Conservation (phyloP, 2,113 vertebrate species). For the Limanda limanda region DNA sequence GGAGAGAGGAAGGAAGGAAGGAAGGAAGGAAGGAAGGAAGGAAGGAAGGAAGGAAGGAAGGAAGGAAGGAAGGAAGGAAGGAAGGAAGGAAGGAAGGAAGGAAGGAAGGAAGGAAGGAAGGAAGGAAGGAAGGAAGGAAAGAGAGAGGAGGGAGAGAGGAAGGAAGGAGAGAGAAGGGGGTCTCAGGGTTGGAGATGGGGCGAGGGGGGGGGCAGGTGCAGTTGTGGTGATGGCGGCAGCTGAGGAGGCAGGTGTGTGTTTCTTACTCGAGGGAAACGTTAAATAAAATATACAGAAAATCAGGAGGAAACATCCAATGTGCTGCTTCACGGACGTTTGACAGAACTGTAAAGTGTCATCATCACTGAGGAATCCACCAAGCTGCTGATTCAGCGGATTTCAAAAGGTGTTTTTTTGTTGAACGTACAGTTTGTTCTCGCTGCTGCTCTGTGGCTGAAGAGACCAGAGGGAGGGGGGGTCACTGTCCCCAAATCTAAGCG, state of each 20-base stretch:
- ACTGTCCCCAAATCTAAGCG: neutral
- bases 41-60: slow-evolving; percentile 1
- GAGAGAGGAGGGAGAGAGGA: too few relatives aligned
- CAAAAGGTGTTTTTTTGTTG: neutral
- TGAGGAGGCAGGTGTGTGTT: slow-evolving; percentile 1
- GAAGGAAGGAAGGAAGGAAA: slow-evolving; percentile 5
- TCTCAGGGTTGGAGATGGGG: neutral
- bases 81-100: neutral
- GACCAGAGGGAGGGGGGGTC: neutral
- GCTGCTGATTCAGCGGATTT: too few relatives aligned
- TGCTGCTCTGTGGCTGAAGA: slow-evolving; percentile 13
- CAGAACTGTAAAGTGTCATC: too few relatives aligned
- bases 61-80: neutral
- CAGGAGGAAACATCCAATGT: too few relatives aligned
- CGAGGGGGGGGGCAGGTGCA: neutral
- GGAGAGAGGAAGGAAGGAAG: slow-evolving; percentile 31
- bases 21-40: slow-evolving; percentile 18
- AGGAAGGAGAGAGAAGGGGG: too few relatives aligned
- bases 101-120: slow-evolving; percentile 36
- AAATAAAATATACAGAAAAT: too few relatives aligned
- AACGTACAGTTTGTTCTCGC: neutral
- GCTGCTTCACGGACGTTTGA: too few relatives aligned
- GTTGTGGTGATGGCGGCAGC: slow-evolving; percentile 51
- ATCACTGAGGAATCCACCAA: too few relatives aligned
- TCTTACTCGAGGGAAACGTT: neutral